Conservation (phyloP, 2,113 vertebrate species). For the Myrmophylax atrothorax region DNA sequence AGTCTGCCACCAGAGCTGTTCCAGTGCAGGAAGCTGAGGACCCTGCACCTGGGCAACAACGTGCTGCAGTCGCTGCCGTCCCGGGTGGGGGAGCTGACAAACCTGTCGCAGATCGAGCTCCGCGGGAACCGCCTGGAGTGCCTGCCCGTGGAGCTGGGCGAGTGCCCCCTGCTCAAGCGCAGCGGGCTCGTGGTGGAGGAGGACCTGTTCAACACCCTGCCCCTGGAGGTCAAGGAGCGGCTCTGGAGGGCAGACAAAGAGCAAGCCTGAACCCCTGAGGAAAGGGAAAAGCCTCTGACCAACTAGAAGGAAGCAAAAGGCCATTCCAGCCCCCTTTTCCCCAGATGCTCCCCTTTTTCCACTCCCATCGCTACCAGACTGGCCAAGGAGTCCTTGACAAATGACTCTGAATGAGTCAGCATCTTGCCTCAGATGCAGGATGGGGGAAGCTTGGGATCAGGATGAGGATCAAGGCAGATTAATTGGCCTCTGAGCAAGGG, state of each 20-base stretch:
- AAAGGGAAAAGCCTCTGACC: neutral
- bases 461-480: constrained; percentile 5
- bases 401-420: neutral
- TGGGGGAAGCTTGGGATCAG: neutral
- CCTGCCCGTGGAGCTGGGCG: constrained; percentile 93
- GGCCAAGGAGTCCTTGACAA: constrained; percentile 41
- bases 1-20: constrained; percentile 92
- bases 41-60: constrained; percentile 93
- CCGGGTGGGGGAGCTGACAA: constrained; percentile 89
- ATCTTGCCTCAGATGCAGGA: constrained; percentile 18
- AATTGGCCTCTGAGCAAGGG: neutral
- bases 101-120: constrained; percentile 91
- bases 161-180: constrained; percentile 90
- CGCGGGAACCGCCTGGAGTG: constrained; percentile 93
- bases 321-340: constrained; percentile 29
- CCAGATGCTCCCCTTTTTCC: neutral
- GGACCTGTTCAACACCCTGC: constrained; percentile 92
- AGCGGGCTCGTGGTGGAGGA: constrained; percentile 94
- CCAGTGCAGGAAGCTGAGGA: constrained; percentile 94
- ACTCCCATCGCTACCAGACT: neutral
- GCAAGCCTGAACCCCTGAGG: constrained; percentile 79
- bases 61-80: constrained; percentile 90
- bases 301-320: constrained; percentile 27
- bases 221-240: constrained; percentile 91
- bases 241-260: constrained; percentile 94